Conservation (phyloP, 2,797 vertebrate species). For the Schizothorax lantsangensis region DNA sequence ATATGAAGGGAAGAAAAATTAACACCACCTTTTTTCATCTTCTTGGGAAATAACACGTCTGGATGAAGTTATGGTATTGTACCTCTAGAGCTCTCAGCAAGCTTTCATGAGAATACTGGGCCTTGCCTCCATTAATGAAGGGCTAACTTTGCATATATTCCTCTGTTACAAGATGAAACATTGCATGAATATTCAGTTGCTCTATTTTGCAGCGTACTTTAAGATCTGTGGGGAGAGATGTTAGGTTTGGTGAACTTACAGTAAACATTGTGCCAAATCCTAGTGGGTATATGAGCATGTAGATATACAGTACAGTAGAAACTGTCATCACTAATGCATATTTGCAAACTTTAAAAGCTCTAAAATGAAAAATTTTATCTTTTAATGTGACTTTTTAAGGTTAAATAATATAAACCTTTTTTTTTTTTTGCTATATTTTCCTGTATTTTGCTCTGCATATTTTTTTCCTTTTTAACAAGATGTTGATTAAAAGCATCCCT, state of each 20-base stretch:
- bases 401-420: background rate
- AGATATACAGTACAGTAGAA: background rate
- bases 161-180: conserved; percentile 24
- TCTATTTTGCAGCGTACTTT: conserved; percentile 24
- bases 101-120: conserved; percentile 29
- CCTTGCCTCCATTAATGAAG: conserved; percentile 15
- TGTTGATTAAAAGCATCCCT: background rate
- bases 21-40: conserved; percentile 10
- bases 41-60: background rate
- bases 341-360: background rate
- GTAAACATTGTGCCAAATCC: conserved; percentile 15
- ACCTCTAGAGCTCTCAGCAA: conserved; percentile 21
- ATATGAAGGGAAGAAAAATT: conserved; percentile 7
- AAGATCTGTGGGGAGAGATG: conserved; percentile 14
- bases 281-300: background rate
- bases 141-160: conserved; percentile 42
- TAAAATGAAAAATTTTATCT: background rate
- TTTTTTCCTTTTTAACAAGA: background rate
- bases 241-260: conserved; percentile 9
- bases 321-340: background rate
- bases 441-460: background rate
- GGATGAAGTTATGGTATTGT: background rate
- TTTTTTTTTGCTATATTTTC: background rate
- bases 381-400: background rate
- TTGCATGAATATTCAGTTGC: conserved; percentile 46